Evolutionary conservation across 2,797 vertebrate species (phyloP).

Genomic region (Iguana delicatissima): DNA sequence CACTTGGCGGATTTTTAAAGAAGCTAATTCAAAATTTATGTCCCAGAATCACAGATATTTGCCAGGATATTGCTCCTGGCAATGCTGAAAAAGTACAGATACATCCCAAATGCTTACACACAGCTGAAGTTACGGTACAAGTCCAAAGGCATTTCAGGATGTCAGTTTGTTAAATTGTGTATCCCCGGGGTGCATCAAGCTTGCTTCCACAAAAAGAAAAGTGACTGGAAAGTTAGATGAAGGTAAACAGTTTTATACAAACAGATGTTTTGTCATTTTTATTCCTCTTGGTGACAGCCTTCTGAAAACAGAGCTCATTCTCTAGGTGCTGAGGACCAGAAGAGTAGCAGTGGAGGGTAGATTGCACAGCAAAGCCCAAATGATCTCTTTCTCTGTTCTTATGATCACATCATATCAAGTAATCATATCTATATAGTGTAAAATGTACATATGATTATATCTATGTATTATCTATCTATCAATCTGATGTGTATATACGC

Average conservation of each 20-base stretch:
- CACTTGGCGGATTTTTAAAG: constrained; percentile 12
- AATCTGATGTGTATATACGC: too few species aligned
- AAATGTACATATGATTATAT: background rate
- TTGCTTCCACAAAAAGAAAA: constrained; percentile 48
- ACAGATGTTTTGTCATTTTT: constrained; percentile 59
- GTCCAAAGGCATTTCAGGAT: constrained; percentile 32
- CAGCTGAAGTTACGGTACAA: constrained; percentile 28
- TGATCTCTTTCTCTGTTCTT: constrained; percentile 48
- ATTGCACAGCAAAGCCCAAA: constrained; percentile 51
- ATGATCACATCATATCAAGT: constrained; percentile 59
- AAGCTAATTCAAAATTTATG: constrained; percentile 43
- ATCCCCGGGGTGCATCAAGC: constrained; percentile 17
- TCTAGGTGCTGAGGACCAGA: constrained; percentile 23
- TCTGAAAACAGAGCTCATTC: constrained; percentile 38
- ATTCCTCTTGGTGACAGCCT: background rate
- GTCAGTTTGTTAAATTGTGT: constrained; percentile 29
- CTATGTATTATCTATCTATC: too few species aligned
- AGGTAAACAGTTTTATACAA: constrained; percentile 54
- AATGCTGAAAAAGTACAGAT: constrained; percentile 16
- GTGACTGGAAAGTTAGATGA: constrained; percentile 35
- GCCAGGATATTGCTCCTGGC: background rate
- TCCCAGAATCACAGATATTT: constrained; percentile 32
- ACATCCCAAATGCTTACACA: constrained; percentile 32
- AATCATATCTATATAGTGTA: constrained; percentile 22
- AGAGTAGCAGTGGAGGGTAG: background rate